These are phyloP conservation scores for Chloroclysta siterata DNA, from an alignment of 2,888 invertebrate genomes.

Conservation along the genomic window DNA sequence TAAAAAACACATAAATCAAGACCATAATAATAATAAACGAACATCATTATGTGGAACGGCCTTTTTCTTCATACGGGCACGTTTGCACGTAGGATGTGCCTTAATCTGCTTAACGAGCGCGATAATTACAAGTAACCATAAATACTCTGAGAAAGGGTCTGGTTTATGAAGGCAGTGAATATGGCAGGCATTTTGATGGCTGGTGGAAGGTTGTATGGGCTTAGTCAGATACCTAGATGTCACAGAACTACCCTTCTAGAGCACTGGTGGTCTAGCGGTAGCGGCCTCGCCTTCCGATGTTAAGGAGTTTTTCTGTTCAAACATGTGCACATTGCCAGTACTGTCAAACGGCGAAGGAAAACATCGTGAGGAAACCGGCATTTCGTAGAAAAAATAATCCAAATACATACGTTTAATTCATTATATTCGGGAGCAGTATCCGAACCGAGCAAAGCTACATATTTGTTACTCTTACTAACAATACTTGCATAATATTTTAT, in stretches of 20 bases:
- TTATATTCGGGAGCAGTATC: too few relatives aligned
- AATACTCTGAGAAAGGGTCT: constrained; percentile 18
- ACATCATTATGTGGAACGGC: constrained; percentile 8
- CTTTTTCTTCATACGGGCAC: constrained; percentile 20
- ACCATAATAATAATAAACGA: constrained; percentile 5
- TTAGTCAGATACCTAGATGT: background rate
- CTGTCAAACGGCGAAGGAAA: too few relatives aligned
- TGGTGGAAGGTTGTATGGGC: background rate
- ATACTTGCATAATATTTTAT: too few relatives aligned
- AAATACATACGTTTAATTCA: too few relatives aligned
- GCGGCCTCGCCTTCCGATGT: too few relatives aligned
- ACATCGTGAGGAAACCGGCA: too few relatives aligned
- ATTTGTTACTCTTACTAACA: background rate
- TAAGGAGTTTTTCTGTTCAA: too few relatives aligned
- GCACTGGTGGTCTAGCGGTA: too few relatives aligned
- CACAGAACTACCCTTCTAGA: too few relatives aligned
- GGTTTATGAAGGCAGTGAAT: constrained; percentile 6
- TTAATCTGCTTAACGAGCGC: constrained; percentile 23
- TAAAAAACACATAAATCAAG: constrained; percentile 15
- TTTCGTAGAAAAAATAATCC: too few relatives aligned
- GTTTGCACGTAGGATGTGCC: constrained; percentile 24
- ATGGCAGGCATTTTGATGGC: constrained; percentile 8
- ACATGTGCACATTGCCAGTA: too few relatives aligned
- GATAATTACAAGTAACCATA: constrained; percentile 24
- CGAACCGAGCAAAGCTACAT: background rate